Base-by-base conservation (phyloP, 2,797 vertebrate genomes). In the Enteromius radiatus region DNA sequence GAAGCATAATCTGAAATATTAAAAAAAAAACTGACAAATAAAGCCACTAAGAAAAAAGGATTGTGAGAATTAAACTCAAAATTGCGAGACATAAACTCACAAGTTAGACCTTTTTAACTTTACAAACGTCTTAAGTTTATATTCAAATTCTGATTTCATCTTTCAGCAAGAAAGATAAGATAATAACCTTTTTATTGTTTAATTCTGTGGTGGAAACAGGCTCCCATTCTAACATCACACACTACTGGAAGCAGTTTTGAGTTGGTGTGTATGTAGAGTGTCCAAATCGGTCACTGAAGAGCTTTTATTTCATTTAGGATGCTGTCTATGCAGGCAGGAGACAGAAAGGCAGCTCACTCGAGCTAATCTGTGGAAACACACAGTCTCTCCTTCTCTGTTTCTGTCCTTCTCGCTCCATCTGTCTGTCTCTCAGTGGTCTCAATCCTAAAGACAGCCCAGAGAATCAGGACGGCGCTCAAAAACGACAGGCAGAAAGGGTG, bases 401-500 rank as follows among this genome's bases (percentile, higher is more conserved):
- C 73, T 19, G 23, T 59, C 61, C 65, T 33, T 47, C 67, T 59
- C 65, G 9, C 49, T 77, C 73, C 52, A 31, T 74, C 36, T 82
- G n/a, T 80, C 26, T 56, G 47, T 80, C 69, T 59, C 68, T 75
- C 43, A 41, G 41, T 79, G n/a, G 59, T 28, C 38, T 73, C 56
- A 38, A 64, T 64, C 23, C 80, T 75, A 73, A 52, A 21, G 36
- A 43, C 33, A 73, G 59, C 59, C 19, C 52, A 33, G 23, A 64
- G 65, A 49, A 38, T 59, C 49, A 33, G 19, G 23, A 26, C 9
- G 52, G 47, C 14, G 12, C 31, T 61, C 14, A 64, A 28, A 63
- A 41, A 36, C 54, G 63, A 71, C n/a, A 43, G 23, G 19, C 59
- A 74, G 49, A 43, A 38, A 61, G 65, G 31, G 28, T 49, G 74